Base-by-base conservation (phyloP, 2,113 vertebrate species). In the human (Homo sapiens) region DNA sequence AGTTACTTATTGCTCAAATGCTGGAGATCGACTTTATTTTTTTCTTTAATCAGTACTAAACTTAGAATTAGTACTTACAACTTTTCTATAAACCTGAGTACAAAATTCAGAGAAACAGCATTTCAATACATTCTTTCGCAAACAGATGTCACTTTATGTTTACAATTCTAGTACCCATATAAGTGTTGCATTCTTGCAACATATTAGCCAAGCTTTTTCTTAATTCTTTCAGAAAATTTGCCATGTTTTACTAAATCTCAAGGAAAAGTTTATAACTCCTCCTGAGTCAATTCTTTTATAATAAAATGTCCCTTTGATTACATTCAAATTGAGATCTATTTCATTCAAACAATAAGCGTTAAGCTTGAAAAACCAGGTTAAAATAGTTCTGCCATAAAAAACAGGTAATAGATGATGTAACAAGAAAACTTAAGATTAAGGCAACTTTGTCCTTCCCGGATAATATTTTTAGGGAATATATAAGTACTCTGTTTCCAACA, bases 141-240 rank as follows among this genome's bases (percentile, higher is more conserved):
- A 92, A 95, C 76, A 94, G 16, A n/a, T 96, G 75, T 66, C 95
- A 85, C 55, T 95, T 55, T 87, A 45, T 84, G 27, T 45, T 52
- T 79, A 82, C 18, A 12, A 93, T 78, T 81, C 3, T 3, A n/a
- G 59, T 20, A 94, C 43, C 64, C 38, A 83, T 76, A 94, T 86
- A 75, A 90, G 40, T 50, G 82, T 4, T 88, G 6, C 12, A 86
- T 84, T 48, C 4, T 92, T 89, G 1, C 38, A 94, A 52, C 75
- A 86, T 75, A 73, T 6, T 57, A 50, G 45, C 59, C 43, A 35
- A 23, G 38, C 5, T 92, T 93, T 94, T 61, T 91, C 11, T 94
- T 86, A 83, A 72, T 89, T 93, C 73, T 91, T 68, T 82, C 52
- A 23, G 59, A 94, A 98, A 97, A 92, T 66, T 6, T 16, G 0